Evolutionary conservation across 1,140 invertebrate genomes (phyloP), one percentile per base, ranked within the genome.

Genomic region (Lasaia peninsularis): DNA sequence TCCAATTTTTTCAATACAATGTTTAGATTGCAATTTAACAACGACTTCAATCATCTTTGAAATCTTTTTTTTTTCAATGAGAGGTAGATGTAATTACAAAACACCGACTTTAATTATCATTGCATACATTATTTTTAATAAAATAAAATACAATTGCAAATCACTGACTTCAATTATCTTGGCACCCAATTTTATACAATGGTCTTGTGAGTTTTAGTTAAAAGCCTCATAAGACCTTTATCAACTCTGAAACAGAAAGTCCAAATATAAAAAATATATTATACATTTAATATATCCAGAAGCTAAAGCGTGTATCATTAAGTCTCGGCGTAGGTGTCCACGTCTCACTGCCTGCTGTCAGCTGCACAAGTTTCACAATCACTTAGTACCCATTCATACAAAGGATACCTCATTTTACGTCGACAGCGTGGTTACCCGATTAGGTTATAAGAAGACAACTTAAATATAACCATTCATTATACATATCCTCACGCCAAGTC

Each of bases 331-430:
- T 84, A 80, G 82, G 80, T 70, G 80, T 76, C 16, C 37, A 40
- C 14, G 18, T 40, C 37, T 18, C 14, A 40, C 16, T 20, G 37
- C 2, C 16, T 18, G 8, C 37, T 20, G 37, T 2, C 37, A 40
- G 9, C 37, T 20, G 37, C 8, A 16, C 37, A 44, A 16, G 24
- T 44, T 44, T 74, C 74, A 73, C 78, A 74, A 73, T 71, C 71
- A 69, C 63, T 50, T 67, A 75, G 56, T 65, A 52, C 37, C 37
- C 40, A 44, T 52, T 64, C 37, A 53, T 63, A 86, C 82, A 86
- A 84, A 84, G 63, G 75, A 57, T 52, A 52, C 70, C 78, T 86
- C 83, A 86, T 86, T 86, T 80, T 83, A 67, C 77, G 77, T 72
- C 78, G 80, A 86, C 83, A 81, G 68, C 16, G 12, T 16, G 14